A percentile compares a stretch with the other conserved stretches of the same genome.
These are phyloP conservation scores for Apeltes quadracus DNA, from an alignment of 2,113 vertebrate genomes.

Conservation along the genomic window DNA sequence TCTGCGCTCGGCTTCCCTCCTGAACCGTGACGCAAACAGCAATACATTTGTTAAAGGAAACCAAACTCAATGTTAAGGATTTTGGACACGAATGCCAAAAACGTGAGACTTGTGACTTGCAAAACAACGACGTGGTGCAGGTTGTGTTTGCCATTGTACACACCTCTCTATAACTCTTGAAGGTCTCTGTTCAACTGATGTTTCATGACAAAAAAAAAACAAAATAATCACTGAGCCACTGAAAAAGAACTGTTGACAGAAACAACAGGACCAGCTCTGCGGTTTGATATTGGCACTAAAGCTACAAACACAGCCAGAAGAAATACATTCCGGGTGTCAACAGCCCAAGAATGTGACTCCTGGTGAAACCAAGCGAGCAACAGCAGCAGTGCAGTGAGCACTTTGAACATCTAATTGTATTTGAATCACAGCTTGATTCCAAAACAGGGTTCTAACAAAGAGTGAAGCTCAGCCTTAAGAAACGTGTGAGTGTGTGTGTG, in stretches of 20 bases:
- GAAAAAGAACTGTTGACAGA: slow-evolving; percentile 14
- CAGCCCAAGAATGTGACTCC: slow-evolving; percentile 60
- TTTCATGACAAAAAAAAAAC: slow-evolving; percentile 1
- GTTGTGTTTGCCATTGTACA: not conserved
- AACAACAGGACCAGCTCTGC: slow-evolving; percentile 16
- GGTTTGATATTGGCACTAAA: slow-evolving; percentile 50
- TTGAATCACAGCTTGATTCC: slow-evolving; percentile 67
- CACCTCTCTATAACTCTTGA: not conserved
- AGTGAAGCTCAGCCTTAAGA: slow-evolving; percentile 64
- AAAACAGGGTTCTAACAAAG: slow-evolving; percentile 55
- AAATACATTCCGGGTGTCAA: slow-evolving; percentile 67
- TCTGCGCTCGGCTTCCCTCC: no score
- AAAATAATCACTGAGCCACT: not conserved
- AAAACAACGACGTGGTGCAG: not conserved
- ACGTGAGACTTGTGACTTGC: not conserved
- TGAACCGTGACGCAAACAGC: no score
- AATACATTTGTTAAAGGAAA: not conserved
- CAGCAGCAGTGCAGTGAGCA: slow-evolving; percentile 47
- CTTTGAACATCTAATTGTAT: slow-evolving; percentile 69
- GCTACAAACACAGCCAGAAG: slow-evolving; percentile 56
- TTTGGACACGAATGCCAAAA: not conserved
- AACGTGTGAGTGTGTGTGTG: slow-evolving; percentile 34
- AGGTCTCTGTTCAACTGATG: slow-evolving; percentile 10
- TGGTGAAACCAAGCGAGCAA: slow-evolving; percentile 45
- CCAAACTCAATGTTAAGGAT: not conserved